Percentiles rank a stretch among this genome's conserved stretches.
phyloP scores from a whole-genome alignment of 37 sponge, comb jelly and placozoan genomes.

The Mnemiopsis leidyi region DNA sequence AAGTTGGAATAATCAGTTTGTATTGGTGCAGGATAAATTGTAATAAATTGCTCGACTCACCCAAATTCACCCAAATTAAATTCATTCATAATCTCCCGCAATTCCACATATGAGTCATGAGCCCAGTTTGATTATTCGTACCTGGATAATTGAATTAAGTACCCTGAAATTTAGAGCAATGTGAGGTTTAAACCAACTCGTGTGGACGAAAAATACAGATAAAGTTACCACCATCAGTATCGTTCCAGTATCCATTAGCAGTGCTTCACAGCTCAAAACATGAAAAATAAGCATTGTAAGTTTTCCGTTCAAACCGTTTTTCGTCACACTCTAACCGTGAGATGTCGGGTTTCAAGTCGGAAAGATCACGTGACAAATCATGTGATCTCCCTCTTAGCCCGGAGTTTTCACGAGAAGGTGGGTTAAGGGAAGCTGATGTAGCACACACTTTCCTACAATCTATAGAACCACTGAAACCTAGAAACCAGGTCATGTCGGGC shows the following conservation, averaged over 20 bases:
- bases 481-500: background rate
- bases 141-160: background rate
- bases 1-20: background rate
- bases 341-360: too few relatives aligned
- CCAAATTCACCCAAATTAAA: background rate
- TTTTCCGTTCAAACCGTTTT: background rate
- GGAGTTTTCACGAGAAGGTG: too few relatives aligned
- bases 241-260: background rate
- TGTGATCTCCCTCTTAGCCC: too few relatives aligned
- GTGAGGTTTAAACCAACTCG: background rate
- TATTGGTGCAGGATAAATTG: background rate
- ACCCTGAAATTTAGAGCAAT: background rate
- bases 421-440: too few relatives aligned
- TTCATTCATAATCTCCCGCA: background rate
- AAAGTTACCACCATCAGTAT: background rate
- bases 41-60: background rate
- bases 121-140: background rate
- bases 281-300: background rate
- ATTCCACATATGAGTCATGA: background rate
- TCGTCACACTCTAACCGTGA: too few relatives aligned
- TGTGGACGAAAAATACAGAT: background rate
- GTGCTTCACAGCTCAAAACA: background rate
- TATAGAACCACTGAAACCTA: background rate
- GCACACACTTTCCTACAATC: too few relatives aligned
- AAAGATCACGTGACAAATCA: too few relatives aligned